A percentile compares a stretch with the other conserved stretches of the same genome.
phyloP scores from a whole-genome alignment of 2,888 invertebrate species.

The Ennomos fuscantarius region DNA sequence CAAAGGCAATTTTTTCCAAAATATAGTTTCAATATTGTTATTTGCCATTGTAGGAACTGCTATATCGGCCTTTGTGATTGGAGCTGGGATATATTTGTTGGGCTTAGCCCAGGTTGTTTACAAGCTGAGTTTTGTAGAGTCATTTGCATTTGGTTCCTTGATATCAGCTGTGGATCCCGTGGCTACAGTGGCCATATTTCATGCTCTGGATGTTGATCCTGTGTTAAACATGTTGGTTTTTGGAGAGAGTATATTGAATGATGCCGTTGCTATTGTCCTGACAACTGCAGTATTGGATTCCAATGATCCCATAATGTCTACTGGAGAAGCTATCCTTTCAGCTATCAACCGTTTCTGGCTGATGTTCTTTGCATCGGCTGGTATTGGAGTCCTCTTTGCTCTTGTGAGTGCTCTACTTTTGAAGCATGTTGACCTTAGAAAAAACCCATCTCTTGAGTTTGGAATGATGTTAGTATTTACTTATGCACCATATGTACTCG shows the following conservation, averaged over 20 bases:
- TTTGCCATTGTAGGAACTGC: constrained; percentile 99
- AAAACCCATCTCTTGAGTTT: constrained; percentile 99
- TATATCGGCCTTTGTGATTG: constrained; percentile 98
- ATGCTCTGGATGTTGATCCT: constrained; percentile 98
- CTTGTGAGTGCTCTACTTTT: constrained; percentile 95
- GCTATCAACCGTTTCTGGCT: constrained; percentile 96
- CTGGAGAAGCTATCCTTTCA: constrained; percentile 93
- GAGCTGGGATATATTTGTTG: constrained; percentile 97
- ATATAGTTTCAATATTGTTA: constrained; percentile 98
- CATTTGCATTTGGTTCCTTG: constrained; percentile 98
- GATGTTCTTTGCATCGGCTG: constrained; percentile 99
- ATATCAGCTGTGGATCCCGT: constrained; percentile 99
- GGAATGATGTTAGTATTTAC: constrained; percentile 99
- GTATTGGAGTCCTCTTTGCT: constrained; percentile 97
- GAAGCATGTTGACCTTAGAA: constrained; percentile 97
- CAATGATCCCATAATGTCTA: constrained; percentile 86
- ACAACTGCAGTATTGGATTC: constrained; percentile 94
- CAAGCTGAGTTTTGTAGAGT: constrained; percentile 96
- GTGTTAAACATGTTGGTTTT: constrained; percentile 99
- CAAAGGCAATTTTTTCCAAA: constrained; percentile 98
- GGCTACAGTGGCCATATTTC: constrained; percentile 99
- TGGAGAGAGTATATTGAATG: constrained; percentile 97
- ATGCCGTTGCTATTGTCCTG: constrained; percentile 98
- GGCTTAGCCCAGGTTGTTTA: constrained; percentile 97
- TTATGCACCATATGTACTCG: constrained; percentile 98